Percentiles rank a stretch among this genome's conserved stretches.
Evolutionary conservation across 2,888 invertebrate genomes (phyloP).

Genomic region (Ceramica pisi): DNA sequence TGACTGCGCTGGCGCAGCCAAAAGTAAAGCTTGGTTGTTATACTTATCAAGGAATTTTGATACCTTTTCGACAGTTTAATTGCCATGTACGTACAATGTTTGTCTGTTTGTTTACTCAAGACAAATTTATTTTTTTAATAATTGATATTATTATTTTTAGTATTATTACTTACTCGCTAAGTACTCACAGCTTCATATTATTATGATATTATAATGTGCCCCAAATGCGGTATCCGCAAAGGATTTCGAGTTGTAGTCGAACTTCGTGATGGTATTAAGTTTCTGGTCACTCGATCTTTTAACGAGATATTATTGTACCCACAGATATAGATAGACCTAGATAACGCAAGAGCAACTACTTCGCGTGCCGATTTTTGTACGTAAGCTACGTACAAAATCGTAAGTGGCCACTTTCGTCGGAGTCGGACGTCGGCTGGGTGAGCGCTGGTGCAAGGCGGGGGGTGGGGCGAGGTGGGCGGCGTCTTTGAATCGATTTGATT

Average conservation of each 20-base stretch:
- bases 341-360: too few relatives aligned
- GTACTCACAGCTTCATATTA: constrained; percentile 25
- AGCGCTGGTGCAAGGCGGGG: too few relatives aligned
- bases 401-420: too few relatives aligned
- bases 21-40: not conserved
- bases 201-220: constrained; percentile 5
- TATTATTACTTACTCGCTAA: constrained; percentile 26
- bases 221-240: constrained; percentile 25
- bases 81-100: constrained; percentile 13
- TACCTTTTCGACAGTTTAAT: not conserved
- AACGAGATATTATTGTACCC: not conserved
- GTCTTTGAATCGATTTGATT: too few relatives aligned
- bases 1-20: constrained; percentile 11
- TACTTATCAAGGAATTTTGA: not conserved
- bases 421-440: too few relatives aligned
- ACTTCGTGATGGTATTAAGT: constrained; percentile 17
- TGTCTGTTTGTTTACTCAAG: constrained; percentile 24
- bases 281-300: not conserved
- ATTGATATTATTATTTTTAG: constrained; percentile 20
- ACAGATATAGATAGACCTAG: too few relatives aligned
- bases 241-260: constrained; percentile 9
- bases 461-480: too few relatives aligned
- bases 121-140: constrained; percentile 9
- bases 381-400: too few relatives aligned
- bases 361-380: too few relatives aligned